Base-by-base conservation (phyloP, 2,888 invertebrate species). In the Catocala fraxini region DNA sequence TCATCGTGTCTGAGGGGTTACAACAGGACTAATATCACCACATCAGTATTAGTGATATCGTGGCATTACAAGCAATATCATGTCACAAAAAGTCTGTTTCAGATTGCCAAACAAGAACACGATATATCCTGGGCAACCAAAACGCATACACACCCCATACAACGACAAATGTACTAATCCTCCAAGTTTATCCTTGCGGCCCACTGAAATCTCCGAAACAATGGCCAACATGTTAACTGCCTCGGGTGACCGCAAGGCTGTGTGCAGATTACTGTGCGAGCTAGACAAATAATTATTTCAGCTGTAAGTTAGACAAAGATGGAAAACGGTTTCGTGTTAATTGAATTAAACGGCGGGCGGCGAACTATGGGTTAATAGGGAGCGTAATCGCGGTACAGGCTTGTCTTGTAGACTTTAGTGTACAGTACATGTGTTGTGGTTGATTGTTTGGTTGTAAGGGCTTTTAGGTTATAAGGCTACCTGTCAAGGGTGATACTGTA, bases 211-310 rank as follows among this genome's bases (percentile, higher is more conserved):
- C 82, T 80, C 83, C 76, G 76, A 84, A 88, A 90, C 89, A 88
- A 89, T 86, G 87, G 87, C 78, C 79, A 85, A 82, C 89, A 89
- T 89, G 89, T 86, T 90, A 89, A 89, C 88, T 87, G 79, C 86
- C 83, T 81, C 67, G 84, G 86, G 84, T 83, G 83, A 84, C 87
- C 87, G 82, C 87, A 86, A 86, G 84, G 68, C 73, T 73, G 71
- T 72, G 69, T 76, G 73, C 75, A 83, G 82, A 83, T 83, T 83
- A 83, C 80, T 66, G 72, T 56, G 70, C 47, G 49, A 74, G 15
- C 55, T 63, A 65, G 75, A 72, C 42, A 56, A 49, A 58, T 43
- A 53, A 60, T 64, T 12, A 52, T 25, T 53, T 46, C 15, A 6
- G 9, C 2, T 0, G 3, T 12, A 34, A 9, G 76, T 52, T 57